A percentile compares a stretch with the other conserved stretches of the same genome.
These are phyloP conservation scores for Bryconaethiops microstoma DNA, from an alignment of 2,797 vertebrate genomes.

Conservation along the genomic window DNA sequence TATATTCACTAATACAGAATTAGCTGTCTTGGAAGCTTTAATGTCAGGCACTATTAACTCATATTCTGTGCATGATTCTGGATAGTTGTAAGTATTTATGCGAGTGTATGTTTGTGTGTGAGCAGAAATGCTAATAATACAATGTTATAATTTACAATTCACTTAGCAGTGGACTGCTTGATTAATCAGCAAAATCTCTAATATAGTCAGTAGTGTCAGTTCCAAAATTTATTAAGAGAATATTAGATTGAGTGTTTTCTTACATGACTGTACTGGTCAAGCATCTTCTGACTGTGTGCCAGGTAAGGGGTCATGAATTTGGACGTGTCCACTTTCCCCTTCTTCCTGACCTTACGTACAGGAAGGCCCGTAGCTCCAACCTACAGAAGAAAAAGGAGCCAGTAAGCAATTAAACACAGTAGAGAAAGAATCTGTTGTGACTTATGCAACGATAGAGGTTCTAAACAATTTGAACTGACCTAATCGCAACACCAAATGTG, in stretches of 20 bases:
- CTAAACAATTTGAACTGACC: too few species aligned
- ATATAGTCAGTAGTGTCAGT: not conserved
- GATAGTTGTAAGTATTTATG: too few species aligned
- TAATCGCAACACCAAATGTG: too few species aligned
- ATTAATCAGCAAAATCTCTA: not conserved
- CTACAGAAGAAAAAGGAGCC: conserved; percentile 53
- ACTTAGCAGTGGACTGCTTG: not conserved
- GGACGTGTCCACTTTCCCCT: conserved; percentile 89
- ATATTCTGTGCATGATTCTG: too few species aligned
- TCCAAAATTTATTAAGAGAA: not conserved
- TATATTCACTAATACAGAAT: too few species aligned
- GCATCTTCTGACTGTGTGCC: conserved; percentile 96
- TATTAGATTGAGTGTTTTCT: conserved; percentile 46
- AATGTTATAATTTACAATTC: not conserved
- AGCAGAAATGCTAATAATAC: too few species aligned
- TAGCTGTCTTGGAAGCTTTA: too few species aligned
- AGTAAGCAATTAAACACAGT: not conserved
- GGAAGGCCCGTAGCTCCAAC: conserved; percentile 66
- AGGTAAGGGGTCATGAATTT: conserved; percentile 98
- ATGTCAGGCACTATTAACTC: too few species aligned
- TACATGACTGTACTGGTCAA: conserved; percentile 93
- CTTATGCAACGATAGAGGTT: not conserved
- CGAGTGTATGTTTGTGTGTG: too few species aligned
- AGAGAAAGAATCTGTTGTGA: not conserved
- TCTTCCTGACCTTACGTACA: conserved; percentile 80